A percentile compares a stretch with the other conserved stretches of the same genome.
Conservation (phyloP, 2,113 vertebrate genomes). For the Acanthochromis polyacanthus region DNA sequence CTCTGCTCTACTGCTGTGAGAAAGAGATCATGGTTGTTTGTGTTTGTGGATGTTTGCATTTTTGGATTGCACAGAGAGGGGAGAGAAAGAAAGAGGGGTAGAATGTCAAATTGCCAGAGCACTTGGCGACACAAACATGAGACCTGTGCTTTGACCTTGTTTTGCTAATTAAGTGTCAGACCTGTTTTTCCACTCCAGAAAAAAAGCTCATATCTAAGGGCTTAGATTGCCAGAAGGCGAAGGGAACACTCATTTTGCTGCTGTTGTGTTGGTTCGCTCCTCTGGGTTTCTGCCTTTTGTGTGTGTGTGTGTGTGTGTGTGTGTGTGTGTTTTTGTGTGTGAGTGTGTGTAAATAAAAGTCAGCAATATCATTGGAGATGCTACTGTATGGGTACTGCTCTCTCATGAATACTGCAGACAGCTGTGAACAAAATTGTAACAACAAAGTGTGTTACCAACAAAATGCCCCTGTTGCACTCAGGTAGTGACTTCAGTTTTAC, state of each 20-base stretch:
- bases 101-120: slow-evolving; percentile 37
- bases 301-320: slow-evolving; percentile 11
- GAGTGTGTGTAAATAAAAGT: slow-evolving; percentile 28
- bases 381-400: neutral
- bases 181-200: slow-evolving; percentile 71
- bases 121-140: slow-evolving; percentile 49
- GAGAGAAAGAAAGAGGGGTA: neutral
- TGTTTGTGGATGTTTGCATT: slow-evolving; percentile 16
- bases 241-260: slow-evolving; percentile 16
- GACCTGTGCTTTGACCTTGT: slow-evolving; percentile 70
- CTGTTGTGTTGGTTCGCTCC: slow-evolving; percentile 4
- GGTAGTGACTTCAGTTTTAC: slow-evolving; percentile 17
- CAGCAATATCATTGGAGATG: slow-evolving; percentile 23
- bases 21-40: slow-evolving; percentile 23
- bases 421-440: slow-evolving; percentile 28
- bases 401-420: slow-evolving; percentile 46
- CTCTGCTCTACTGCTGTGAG: neutral
- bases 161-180: slow-evolving; percentile 77
- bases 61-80: neutral
- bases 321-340: slow-evolving; percentile 7
- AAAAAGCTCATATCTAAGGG: slow-evolving; percentile 42
- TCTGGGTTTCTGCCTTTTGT: slow-evolving; percentile 19
- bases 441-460: neutral
- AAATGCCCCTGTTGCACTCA: slow-evolving; percentile 16
- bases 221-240: slow-evolving; percentile 55